Conservation (phyloP, 2,113 vertebrate species). For the Gracilinanus agilis region DNA sequence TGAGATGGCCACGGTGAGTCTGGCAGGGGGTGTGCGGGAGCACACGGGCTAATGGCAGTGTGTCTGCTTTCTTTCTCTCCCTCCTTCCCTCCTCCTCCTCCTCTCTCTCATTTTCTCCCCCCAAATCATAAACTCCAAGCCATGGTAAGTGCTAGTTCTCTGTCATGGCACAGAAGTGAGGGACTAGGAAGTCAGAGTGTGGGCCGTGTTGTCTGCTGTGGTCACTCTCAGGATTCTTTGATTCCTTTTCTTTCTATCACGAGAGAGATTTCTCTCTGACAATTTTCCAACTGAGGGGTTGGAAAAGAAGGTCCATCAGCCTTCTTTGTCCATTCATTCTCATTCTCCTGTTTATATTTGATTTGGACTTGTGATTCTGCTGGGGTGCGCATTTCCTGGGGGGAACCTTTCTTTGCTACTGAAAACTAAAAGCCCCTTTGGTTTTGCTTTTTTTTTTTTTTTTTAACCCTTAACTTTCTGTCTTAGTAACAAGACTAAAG, state of each 20-base stretch:
- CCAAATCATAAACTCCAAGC: too few relatives aligned
- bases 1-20: constrained; percentile 93
- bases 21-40: neutral
- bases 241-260: neutral
- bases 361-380: neutral
- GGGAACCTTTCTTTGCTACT: neutral
- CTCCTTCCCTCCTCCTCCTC: too few relatives aligned
- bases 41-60: rapidly evolving
- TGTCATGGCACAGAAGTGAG: neutral
- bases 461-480: too few relatives aligned
- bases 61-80: neutral
- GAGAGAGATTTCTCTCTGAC: neutral
- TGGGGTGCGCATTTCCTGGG: neutral
- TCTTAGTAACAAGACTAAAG: too few relatives aligned
- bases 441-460: too few relatives aligned
- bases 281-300: too few relatives aligned
- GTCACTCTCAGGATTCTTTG: neutral
- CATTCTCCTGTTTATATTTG: neutral
- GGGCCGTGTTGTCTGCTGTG: neutral
- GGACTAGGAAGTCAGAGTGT: neutral
- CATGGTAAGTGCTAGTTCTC: neutral
- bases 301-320: neutral
- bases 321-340: neutral
- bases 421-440: neutral
- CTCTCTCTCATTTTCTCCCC: too few relatives aligned